Evolutionary conservation across 2,797 vertebrate species (phyloP).

Genomic region (Trachurus trachurus): DNA sequence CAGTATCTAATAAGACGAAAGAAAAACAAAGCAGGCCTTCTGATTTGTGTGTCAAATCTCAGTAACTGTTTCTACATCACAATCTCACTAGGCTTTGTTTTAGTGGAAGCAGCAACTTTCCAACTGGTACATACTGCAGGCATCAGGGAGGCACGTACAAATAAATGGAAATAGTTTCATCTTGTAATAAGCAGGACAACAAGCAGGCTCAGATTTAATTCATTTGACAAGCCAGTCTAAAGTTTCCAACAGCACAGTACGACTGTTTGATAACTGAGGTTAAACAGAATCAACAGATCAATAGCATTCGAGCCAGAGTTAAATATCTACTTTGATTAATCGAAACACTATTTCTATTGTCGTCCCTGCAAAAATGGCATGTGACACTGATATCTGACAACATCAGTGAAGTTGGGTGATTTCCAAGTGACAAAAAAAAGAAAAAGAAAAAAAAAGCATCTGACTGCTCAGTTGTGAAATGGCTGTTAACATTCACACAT

Average conservation of each 20-base stretch:
- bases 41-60: neutral
- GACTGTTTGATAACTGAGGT: constrained; percentile 9
- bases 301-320: constrained; percentile 15
- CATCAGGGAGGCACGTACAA: neutral
- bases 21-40: neutral
- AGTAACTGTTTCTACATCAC: neutral
- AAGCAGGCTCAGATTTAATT: neutral
- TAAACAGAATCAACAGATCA: constrained; percentile 41
- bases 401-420: constrained; percentile 38
- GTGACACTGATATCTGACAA: constrained; percentile 14
- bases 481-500: neutral
- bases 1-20: neutral
- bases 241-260: neutral
- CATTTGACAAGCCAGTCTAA: neutral
- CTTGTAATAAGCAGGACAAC: neutral
- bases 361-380: constrained; percentile 39
- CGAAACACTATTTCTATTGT: constrained; percentile 50
- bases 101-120: neutral
- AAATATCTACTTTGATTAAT: constrained; percentile 60
- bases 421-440: constrained; percentile 18
- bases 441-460: neutral
- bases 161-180: neutral
- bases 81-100: neutral
- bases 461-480: constrained; percentile 26
- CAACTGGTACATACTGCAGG: neutral